These are phyloP conservation scores for Aldrovandia affinis DNA, from an alignment of 2,797 vertebrate genomes.

Conservation along the genomic window DNA sequence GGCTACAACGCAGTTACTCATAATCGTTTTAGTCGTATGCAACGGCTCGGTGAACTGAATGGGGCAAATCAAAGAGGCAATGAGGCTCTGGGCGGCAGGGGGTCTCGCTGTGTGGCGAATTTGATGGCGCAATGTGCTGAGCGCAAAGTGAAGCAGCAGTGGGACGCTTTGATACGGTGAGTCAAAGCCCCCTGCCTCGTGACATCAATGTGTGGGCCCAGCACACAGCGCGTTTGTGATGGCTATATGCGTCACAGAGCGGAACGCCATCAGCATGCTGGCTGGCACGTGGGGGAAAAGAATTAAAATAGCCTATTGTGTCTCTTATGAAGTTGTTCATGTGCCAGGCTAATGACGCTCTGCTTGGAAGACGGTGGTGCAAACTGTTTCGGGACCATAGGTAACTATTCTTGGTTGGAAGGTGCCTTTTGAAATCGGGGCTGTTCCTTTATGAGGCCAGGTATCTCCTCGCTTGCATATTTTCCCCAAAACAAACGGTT, in stretches of 20 bases:
- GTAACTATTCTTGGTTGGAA: not conserved
- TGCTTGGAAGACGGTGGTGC: not conserved
- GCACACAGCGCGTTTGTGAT: not conserved
- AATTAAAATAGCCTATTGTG: not conserved
- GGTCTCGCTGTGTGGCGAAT: not conserved
- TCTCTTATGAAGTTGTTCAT: not conserved
- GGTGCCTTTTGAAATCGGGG: not conserved
- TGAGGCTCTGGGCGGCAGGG: not conserved
- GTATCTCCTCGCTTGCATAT: not conserved
- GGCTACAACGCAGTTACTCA: not conserved
- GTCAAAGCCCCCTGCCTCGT: not conserved
- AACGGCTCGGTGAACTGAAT: not conserved
- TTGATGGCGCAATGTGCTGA: not conserved
- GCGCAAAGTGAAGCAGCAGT: not conserved
- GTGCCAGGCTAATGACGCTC: not conserved
- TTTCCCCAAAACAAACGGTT: not conserved
- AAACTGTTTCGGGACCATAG: not conserved
- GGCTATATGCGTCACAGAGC: not conserved
- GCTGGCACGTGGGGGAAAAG: not conserved
- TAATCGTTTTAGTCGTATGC: not conserved
- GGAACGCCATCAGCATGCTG: not conserved
- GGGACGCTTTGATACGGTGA: not conserved
- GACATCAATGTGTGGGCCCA: not conserved
- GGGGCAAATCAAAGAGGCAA: not conserved
- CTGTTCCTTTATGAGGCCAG: not conserved